Base-by-base conservation (phyloP, 92 coral and sea anemone species). In the Plumapathes pennacea region DNA sequence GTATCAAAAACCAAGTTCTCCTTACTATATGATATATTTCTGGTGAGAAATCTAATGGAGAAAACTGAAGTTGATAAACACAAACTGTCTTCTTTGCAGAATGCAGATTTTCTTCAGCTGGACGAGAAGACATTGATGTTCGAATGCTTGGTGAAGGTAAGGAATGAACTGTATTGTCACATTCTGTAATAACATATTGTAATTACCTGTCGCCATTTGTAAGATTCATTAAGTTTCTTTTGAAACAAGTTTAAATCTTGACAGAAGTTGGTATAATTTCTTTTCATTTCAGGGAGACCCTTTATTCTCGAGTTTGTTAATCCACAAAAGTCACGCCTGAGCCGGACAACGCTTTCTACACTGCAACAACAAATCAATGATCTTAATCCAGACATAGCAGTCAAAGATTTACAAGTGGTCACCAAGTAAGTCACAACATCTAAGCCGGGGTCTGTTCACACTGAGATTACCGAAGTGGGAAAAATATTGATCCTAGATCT, bases 71-170 rank as follows among this genome's bases (percentile, higher is more conserved):
- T 21, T 21, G 46, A 40, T n/a, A n/a, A n/a, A n/a, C n/a, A n/a
- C n/a, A n/a, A n/a, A 20, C 18, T 33, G 0, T 44, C 17, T 47
- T 60, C 32, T 20, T 73, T 51, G 11, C 82, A 92, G 98, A 84
- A 39, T 76, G 76, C 33, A 87, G 59, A 32, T 92, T 92, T 67
- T 83, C 98, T 39, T 92, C 96, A 4, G 95, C 92, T 38, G 98
- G 98, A 19, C 78, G 98, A 31, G 98, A 92, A 53, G 98, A 92
- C 67, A 53, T 92, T 17, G 98, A 92, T 62, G 98, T 92, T 0
- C 72, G 85, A 22, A 92, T 92, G 98, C 72, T 92, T 36, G 98
- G 98, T 56, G 74, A 53, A 46, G 98, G 98, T 92, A 47, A 50
- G 64, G 10, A n/a, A n/a, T n/a, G n/a, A n/a, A n/a, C n/a, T n/a